Evolutionary conservation across 35 echinoderm and acorn worm species (phyloP), one percentile per base, ranked within the genome.

Genomic region (Heliocidaris tuberculata): DNA sequence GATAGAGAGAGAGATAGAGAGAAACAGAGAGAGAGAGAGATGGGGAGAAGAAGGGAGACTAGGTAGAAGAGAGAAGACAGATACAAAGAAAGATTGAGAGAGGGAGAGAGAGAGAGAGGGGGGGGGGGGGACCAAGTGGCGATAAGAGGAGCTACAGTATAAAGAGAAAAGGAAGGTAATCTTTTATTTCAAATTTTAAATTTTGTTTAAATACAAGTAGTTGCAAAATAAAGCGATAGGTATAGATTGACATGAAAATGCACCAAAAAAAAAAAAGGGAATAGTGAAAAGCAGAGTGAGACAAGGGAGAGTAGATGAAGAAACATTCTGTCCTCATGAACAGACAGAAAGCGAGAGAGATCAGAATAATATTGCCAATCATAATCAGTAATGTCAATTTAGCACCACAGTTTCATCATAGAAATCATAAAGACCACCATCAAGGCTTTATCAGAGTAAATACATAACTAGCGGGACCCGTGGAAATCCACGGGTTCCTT

Each of bases 321-420:
- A 86, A 13, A 86, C n/a, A 30, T 86, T 11, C 85, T 7, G 9
- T 7, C 0, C 2, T 9, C 10, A 86, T 11, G 8, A 30, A 27
- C 31, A 29, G 9, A 86, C 12, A 19, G 31, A 85, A 2, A 24
- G 10, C 27, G 85, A 86, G 10, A 32, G 13, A 30, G 27, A 86
- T 94, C 50, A 93, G 32, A n/a, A 93, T 93, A 2, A 93, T 93
- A 2, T 2, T 93, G 29, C 32, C 49, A n/a, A 93, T 93, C 92
- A 93, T 93, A n/a, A 93, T 93, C 92, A 93, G 32, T 48, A 93
- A 48, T 7, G 7, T 93, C 10, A 8, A 48, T 48, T 2, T 93
- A 42, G 35, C 35, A 42, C 35, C 35, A 42, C 35, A 42, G 1
- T 42, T 42, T 42, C 35, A 42, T 42, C 35, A 42, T 42, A 42